phyloP scores from a whole-genome alignment of 2,888 invertebrate genomes.

The Nebria brevicollis region DNA sequence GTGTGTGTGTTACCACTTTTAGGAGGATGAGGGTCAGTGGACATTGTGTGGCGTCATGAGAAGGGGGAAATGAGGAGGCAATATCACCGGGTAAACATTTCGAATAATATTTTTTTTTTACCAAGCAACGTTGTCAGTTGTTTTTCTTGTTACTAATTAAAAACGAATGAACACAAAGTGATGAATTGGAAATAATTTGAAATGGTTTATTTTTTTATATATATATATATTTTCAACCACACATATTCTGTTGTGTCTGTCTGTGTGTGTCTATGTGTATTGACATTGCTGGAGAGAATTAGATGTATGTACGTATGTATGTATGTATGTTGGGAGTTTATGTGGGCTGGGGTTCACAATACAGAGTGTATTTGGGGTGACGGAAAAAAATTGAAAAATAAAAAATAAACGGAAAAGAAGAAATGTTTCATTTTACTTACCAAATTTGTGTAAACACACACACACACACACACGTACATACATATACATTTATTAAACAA shows the following conservation, averaged over 20 bases:
- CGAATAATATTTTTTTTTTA: slow-evolving; percentile 46
- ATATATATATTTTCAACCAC: slow-evolving; percentile 20
- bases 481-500: slow-evolving; percentile 30
- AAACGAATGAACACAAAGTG: slow-evolving; percentile 48
- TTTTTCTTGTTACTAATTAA: slow-evolving; percentile 48
- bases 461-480: slow-evolving; percentile 11
- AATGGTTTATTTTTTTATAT: slow-evolving; percentile 43
- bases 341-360: too few species aligned
- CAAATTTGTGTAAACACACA: slow-evolving; percentile 44
- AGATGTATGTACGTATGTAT: slow-evolving; percentile 32
- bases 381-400: slow-evolving; percentile 20
- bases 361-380: too few species aligned
- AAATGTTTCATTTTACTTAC: slow-evolving; percentile 47
- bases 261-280: slow-evolving; percentile 26
- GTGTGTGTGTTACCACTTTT: slow-evolving; percentile 47
- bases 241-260: slow-evolving; percentile 14
- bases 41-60: slow-evolving; percentile 51
- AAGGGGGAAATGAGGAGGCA: slow-evolving; percentile 41
- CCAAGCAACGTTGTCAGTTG: slow-evolving; percentile 45
- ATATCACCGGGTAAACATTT: slow-evolving; percentile 47
- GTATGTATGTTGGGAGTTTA: slow-evolving; percentile 24
- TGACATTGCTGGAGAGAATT: slow-evolving; percentile 26
- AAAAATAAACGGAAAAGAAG: slow-evolving; percentile 43
- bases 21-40: slow-evolving; percentile 55
- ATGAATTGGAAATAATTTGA: slow-evolving; percentile 48